Base-by-base conservation (phyloP, 2,113 vertebrate species). In the Oenanthe melanoleuca region DNA sequence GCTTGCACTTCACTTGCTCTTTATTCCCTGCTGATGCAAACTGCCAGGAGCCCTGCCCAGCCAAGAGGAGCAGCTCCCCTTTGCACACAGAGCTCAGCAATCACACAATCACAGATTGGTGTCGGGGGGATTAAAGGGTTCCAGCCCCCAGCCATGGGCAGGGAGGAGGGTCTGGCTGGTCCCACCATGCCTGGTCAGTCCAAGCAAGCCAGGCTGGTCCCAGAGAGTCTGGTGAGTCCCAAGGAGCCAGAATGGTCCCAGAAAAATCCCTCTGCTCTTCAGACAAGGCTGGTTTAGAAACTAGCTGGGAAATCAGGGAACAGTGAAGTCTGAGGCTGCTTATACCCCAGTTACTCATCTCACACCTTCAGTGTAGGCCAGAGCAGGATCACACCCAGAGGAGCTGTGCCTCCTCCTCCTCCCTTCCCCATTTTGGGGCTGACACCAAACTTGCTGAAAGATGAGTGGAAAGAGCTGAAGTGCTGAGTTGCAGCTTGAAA, bases 401-500 rank as follows among this genome's bases (percentile, higher is more conserved):
- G 5, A 52, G 25, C 70, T 89, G 40, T 11, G 3, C 28, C 9
- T 53, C 44, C 38, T 61, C 52, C 47, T 88, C 66, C 52, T 78
- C 67, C 33, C 21, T 66, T 75, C 59, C 40, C n/a, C 21, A 16
- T 63, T 74, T 85, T 73, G 71, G 37, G 45, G 73, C 63, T 0
- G 5, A 65, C 42, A 80, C 25, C 37, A 34, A 79, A 91, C 37
- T 42, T 79, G 40, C 59, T 82, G 87, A 77, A 86, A 94, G 66
- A 29, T 26, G 69, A 85, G 45, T 34, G 33, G 59, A 45, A 28
- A 80, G 79, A 18, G 66, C 55, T 86, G 71, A 95, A 88, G 66
- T 94, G 94, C 74, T 94, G 92, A 96, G 60, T 40, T 88, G 79
- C 67, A 92, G 52, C 74, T 89, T 75, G 53, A 70, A 73, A 85